A percentile compares a stretch with the other conserved stretches of the same genome.
Conservation (phyloP, 2,888 invertebrate species). For the Cynaeus angustus region DNA sequence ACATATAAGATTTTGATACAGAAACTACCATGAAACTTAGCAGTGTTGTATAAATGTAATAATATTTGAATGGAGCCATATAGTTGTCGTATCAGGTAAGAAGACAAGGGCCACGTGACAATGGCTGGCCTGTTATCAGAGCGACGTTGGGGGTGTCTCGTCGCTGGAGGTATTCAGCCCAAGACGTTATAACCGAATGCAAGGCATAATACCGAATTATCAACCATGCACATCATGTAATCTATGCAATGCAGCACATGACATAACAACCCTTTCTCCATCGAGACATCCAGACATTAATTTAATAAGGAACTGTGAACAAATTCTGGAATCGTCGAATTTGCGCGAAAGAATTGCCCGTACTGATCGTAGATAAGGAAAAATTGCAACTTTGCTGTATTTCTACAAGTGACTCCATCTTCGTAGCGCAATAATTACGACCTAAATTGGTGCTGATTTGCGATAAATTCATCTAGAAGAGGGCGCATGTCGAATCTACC, state of each 20-base stretch:
- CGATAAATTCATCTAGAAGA: slow-evolving; percentile 41
- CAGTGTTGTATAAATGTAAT: slow-evolving; percentile 30
- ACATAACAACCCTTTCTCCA: slow-evolving; percentile 37
- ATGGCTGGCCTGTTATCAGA: slow-evolving; percentile 48
- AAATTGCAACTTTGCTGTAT: slow-evolving; percentile 33
- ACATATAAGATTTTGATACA: slow-evolving; percentile 18
- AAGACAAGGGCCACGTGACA: slow-evolving; percentile 49
- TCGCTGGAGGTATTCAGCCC: slow-evolving; percentile 50
- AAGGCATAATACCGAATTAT: slow-evolving; percentile 51
- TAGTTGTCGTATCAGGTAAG: slow-evolving; percentile 47
- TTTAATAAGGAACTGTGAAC: background rate
- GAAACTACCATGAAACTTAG: slow-evolving; percentile 27
- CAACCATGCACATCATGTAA: slow-evolving; percentile 50
- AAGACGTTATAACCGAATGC: slow-evolving; percentile 52
- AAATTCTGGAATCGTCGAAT: slow-evolving; percentile 3
- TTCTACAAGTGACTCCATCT: slow-evolving; percentile 19
- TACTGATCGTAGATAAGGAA: slow-evolving; percentile 2
- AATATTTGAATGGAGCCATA: slow-evolving; percentile 42
- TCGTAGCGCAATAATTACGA: slow-evolving; percentile 40
- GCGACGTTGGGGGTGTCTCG: slow-evolving; percentile 48
- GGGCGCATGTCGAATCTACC: slow-evolving; percentile 65
- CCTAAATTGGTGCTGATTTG: slow-evolving; percentile 43
- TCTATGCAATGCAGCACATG: slow-evolving; percentile 48
- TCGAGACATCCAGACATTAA: slow-evolving; percentile 16
- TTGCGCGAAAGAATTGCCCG: background rate